Percentiles rank a stretch among this genome's conserved stretches.
Conservation (phyloP, 2,888 invertebrate species). For the Neelides folsomi region DNA sequence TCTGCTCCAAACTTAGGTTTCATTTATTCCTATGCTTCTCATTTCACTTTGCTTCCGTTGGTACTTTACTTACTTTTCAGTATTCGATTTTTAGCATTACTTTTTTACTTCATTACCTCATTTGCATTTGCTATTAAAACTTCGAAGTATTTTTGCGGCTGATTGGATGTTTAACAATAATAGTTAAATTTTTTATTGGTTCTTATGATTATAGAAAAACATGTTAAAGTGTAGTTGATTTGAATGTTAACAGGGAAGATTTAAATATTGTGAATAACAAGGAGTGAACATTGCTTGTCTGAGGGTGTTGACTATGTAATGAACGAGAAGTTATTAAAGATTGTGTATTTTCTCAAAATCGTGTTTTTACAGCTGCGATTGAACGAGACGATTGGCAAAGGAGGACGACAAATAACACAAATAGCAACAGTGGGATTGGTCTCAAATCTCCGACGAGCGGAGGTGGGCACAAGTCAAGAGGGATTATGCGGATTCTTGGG, state of each 20-base stretch:
- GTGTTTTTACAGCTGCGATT: constrained; percentile 4
- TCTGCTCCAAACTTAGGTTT: constrained; percentile 86
- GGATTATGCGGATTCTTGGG: constrained; percentile 29
- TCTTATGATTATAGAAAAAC: no score
- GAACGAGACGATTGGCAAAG: constrained; percentile 11
- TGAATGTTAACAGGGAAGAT: no score
- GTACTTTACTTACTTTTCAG: constrained; percentile 1
- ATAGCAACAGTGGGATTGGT: not conserved
- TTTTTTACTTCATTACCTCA: no score
- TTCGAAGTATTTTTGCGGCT: no score
- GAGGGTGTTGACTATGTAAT: constrained; percentile 33
- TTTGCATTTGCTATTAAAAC: no score
- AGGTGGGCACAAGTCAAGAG: constrained; percentile 28
- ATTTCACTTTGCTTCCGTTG: not conserved
- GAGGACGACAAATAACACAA: not conserved
- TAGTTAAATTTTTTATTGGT: not conserved
- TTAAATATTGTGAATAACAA: no score
- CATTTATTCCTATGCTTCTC: constrained; percentile 9
- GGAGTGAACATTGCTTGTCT: not conserved
- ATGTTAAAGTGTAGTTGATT: no score
- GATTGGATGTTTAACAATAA: no score
- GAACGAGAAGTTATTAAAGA: constrained; percentile 42
- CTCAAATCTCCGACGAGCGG: constrained; percentile 14
- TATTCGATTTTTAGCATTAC: no score
- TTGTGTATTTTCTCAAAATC: constrained; percentile 33